Evolutionary conservation across 2,113 vertebrate genomes (phyloP).

Genomic region (Vireo altiloquus): DNA sequence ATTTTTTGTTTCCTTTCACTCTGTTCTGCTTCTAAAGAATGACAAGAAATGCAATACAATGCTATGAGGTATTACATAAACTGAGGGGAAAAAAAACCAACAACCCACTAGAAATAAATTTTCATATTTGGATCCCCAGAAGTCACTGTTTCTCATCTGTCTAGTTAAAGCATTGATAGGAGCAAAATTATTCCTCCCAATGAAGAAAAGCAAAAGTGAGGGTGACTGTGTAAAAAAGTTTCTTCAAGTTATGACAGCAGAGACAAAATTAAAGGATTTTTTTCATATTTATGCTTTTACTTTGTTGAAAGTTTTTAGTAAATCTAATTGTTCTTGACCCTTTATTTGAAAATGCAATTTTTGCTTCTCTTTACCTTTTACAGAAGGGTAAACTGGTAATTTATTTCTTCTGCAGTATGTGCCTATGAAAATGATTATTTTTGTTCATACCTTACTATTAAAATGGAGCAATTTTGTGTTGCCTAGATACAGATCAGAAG

Average conservation of each 20-base stretch:
- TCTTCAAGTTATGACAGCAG: background rate
- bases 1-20: background rate
- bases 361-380: background rate
- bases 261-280: background rate
- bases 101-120: background rate
- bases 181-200: background rate
- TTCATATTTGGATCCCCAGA: background rate
- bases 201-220: background rate
- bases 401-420: background rate
- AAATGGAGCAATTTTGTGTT: background rate
- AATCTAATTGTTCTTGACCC: background rate
- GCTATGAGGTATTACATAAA: background rate
- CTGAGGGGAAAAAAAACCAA: rapidly evolving
- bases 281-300: background rate
- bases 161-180: background rate
- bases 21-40: background rate
- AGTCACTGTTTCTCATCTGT: background rate
- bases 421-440: background rate
- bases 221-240: background rate
- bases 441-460: background rate
- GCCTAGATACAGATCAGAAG: conserved; percentile 1
- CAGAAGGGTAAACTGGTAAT: background rate
- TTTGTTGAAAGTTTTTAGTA: background rate
- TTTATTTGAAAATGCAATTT: background rate
- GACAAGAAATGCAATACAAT: background rate